Conservation (phyloP, 2,888 invertebrate species). For the Corbicula japonica region DNA sequence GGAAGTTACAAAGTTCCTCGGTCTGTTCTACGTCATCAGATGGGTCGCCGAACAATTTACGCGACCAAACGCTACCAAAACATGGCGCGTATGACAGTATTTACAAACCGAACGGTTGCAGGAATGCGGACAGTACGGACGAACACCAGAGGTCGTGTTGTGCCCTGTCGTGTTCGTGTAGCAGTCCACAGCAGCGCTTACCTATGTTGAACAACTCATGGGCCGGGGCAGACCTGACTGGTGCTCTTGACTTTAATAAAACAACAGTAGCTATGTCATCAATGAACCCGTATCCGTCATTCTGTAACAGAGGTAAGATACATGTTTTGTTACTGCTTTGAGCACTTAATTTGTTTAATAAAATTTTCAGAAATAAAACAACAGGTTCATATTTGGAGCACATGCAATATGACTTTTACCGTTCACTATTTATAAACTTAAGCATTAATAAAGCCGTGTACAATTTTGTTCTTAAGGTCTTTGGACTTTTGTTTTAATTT, state of each 20-base stretch:
- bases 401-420: no score
- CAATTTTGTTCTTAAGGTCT: no score
- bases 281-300: slow-evolving; percentile 76
- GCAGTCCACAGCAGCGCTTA: slow-evolving; percentile 74
- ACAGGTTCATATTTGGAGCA: no score
- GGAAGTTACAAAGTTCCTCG: slow-evolving; percentile 77
- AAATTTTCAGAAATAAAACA: no score
- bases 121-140: slow-evolving; percentile 69
- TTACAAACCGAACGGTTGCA: slow-evolving; percentile 74
- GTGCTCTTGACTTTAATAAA: slow-evolving; percentile 80
- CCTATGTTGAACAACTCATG: slow-evolving; percentile 79
- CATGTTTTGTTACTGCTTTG: no score
- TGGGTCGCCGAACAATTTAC: slow-evolving; percentile 67
- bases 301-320: slow-evolving; percentile 79
- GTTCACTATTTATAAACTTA: no score
- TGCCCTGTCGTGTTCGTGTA: slow-evolving; percentile 80
- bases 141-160: slow-evolving; percentile 78
- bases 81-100: slow-evolving; percentile 79
- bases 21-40: slow-evolving; percentile 74
- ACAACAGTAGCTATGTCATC: slow-evolving; percentile 70
- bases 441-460: no score
- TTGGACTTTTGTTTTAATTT: no score
- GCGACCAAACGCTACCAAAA: slow-evolving; percentile 63
- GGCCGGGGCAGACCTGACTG: slow-evolving; percentile 75
- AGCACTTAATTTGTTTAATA: no score